Conservation (phyloP, 2,113 vertebrate genomes). For the Merops nubicus region DNA sequence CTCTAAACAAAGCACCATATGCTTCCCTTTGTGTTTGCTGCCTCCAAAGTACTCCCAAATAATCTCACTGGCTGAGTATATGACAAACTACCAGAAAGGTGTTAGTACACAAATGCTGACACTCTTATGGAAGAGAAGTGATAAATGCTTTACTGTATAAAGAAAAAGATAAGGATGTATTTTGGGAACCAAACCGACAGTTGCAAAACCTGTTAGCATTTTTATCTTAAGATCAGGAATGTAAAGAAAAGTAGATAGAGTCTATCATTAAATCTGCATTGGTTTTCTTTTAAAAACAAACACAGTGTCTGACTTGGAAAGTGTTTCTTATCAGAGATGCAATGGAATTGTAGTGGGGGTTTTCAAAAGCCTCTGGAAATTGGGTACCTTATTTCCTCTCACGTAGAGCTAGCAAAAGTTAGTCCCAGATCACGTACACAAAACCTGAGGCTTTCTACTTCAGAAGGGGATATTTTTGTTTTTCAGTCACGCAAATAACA, state of each 20-base stretch:
- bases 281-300: neutral
- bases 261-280: conserved; percentile 1
- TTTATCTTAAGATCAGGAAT: neutral
- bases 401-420: neutral
- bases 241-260: neutral
- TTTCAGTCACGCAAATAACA: neutral
- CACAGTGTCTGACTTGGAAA: neutral
- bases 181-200: conserved; percentile 13
- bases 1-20: conserved; percentile 3
- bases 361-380: neutral
- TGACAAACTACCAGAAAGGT: neutral
- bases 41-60: conserved; percentile 12
- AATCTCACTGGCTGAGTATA: neutral
- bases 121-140: neutral
- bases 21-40: neutral
- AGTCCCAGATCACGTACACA: neutral
- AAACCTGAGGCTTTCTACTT: neutral
- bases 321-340: neutral
- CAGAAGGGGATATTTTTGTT: neutral
- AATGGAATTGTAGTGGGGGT: neutral
- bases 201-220: neutral
- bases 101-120: neutral
- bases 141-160: neutral
- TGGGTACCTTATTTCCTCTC: neutral
- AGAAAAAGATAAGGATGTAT: neutral